Percentiles rank a stretch among this genome's conserved stretches.
Evolutionary conservation across 2,113 vertebrate species (phyloP).

Genomic region (Tinamus guttatus): DNA sequence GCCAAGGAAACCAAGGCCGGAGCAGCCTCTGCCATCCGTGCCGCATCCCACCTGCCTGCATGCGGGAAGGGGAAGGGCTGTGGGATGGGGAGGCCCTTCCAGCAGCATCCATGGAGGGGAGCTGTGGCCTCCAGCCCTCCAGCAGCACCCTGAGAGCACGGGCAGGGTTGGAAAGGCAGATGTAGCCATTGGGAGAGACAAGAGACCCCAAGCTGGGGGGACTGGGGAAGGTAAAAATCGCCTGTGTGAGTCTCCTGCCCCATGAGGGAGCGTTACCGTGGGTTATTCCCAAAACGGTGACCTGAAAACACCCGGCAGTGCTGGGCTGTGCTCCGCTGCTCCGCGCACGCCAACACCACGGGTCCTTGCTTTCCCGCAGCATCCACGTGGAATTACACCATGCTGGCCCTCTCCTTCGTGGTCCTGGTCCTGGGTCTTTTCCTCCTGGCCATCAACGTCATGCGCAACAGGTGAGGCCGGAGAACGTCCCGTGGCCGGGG

Average conservation of each 20-base stretch:
- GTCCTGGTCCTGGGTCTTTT: constrained; percentile 81
- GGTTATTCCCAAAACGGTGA: neutral
- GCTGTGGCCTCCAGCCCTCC: neutral
- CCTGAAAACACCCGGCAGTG: neutral
- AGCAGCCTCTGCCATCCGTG: neutral
- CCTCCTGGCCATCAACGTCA: constrained; percentile 81
- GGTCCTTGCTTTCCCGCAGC: constrained; percentile 70
- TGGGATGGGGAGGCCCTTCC: neutral
- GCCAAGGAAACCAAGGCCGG: neutral
- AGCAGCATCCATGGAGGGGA: neutral
- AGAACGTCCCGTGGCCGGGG: neutral
- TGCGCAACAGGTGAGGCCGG: constrained; percentile 84
- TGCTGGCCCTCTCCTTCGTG: constrained; percentile 77
- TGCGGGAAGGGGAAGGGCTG: neutral
- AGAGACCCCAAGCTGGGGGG: rapidly evolving
- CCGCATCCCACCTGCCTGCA: neutral
- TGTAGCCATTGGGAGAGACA: neutral
- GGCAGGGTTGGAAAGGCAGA: neutral
- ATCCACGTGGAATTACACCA: constrained; percentile 82
- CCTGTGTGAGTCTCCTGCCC: neutral
- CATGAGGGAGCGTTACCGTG: neutral
- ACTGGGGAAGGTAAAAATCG: neutral
- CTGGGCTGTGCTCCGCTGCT: neutral
- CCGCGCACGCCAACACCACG: neutral
- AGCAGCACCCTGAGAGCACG: neutral